A percentile compares a stretch with the other conserved stretches of the same genome.
These are phyloP conservation scores for Podarcis siculus DNA, from an alignment of 2,797 vertebrate genomes.

Conservation along the genomic window DNA sequence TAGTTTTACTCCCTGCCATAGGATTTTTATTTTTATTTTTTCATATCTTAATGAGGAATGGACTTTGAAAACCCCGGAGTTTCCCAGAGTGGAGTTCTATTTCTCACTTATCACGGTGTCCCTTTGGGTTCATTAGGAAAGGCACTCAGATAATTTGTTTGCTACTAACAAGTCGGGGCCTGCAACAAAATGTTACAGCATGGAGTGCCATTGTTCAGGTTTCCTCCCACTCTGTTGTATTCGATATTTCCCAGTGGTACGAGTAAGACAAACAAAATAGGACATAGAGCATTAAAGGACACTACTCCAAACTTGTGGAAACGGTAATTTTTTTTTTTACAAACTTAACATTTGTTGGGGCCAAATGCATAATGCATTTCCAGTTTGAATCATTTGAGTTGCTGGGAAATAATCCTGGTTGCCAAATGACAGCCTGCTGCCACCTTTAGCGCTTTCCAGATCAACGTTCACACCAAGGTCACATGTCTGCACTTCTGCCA, in stretches of 20 bases:
- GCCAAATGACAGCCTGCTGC: slow-evolving; percentile 35
- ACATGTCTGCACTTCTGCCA: slow-evolving; percentile 35
- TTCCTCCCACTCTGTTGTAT: too few relatives aligned
- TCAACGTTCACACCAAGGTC: slow-evolving; percentile 45
- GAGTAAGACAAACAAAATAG: background rate
- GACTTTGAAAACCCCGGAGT: too few relatives aligned
- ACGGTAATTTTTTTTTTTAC: background rate
- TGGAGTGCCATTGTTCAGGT: too few relatives aligned
- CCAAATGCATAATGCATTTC: slow-evolving; percentile 15
- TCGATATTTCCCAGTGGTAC: background rate
- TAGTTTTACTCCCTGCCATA: too few relatives aligned
- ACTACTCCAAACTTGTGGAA: background rate
- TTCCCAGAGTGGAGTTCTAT: background rate
- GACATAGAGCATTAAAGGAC: background rate
- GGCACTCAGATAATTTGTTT: background rate
- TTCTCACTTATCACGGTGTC: background rate
- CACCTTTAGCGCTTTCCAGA: background rate
- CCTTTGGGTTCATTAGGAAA: background rate
- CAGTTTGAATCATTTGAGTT: background rate
- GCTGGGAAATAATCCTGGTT: slow-evolving; percentile 18
- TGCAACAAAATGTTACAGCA: too few relatives aligned
- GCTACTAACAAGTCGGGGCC: background rate
- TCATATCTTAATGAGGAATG: too few relatives aligned
- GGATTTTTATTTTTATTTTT: too few relatives aligned
- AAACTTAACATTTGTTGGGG: background rate